Base-by-base conservation (phyloP, 1,140 invertebrate genomes). In the Helicoverpa zea region DNA sequence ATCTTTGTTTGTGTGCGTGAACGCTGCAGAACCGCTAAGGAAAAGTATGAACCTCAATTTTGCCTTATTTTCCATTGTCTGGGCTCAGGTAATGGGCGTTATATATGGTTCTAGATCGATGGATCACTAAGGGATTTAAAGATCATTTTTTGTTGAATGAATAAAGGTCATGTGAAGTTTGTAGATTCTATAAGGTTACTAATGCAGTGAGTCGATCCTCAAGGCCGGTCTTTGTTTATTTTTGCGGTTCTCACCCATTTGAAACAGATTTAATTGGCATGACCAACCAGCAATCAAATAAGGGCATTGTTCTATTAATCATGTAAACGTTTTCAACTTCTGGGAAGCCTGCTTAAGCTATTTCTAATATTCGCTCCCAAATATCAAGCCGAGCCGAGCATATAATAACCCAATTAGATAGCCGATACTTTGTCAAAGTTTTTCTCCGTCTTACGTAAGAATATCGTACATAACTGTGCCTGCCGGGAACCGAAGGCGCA, bases 391-490 rank as follows among this genome's bases (percentile, higher is more conserved):
- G 29, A 58, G 23, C 9, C 14, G 11, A 73, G 52, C 75, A 77
- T 23, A 77, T 66, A 77, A 78, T 80, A 79, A 81, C 80, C 78
- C 78, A 83, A 79, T 70, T 77, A 77, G 49, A 77, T 18, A 66
- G 75, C 47, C 54, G 79, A 78, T 77, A 77, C 61, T 77, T 64
- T 77, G 61, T 77, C 61, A 72, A 72, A 77, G 75, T 79, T 58
- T 82, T 84, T 87, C 87, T 84, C 83, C 29, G 78, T 59, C 87
- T 92, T 93, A 90, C 91, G 89, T 92, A 93, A 93, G 91, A 68
- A 68, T 68, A 68, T 89, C 88, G 85, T 91, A 90, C 91, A 92
- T 93, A 93, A 93, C 91, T 91, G 91, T 92, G 87, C 84, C 70
- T 77, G 77, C 59, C 84, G 90, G 87, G 88, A 88, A 90, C 85